These are phyloP conservation scores for Myodes glareolus DNA, from an alignment of 2,113 vertebrate species.

Conservation along the genomic window DNA sequence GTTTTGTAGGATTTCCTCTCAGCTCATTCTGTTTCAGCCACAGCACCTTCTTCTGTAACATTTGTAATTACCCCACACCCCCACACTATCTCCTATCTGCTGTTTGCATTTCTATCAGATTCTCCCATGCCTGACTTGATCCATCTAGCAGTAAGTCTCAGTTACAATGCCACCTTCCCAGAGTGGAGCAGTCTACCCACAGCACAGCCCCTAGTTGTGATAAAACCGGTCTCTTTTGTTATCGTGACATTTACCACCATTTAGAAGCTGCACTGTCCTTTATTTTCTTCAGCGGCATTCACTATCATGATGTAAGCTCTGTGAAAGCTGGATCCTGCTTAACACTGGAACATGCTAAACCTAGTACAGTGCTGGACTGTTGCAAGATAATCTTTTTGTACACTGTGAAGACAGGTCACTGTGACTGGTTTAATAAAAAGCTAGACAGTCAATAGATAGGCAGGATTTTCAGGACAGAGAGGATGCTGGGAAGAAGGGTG, in stretches of 20 bases:
- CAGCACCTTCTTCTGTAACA: background rate
- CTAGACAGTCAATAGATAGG: no score
- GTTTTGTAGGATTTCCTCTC: background rate
- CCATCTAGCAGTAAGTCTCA: background rate
- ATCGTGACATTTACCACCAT: background rate
- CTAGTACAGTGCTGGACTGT: background rate
- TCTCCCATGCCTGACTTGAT: background rate
- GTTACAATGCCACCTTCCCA: background rate
- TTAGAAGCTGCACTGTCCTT: background rate
- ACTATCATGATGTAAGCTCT: background rate
- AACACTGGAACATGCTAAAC: background rate
- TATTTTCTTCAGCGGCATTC: background rate
- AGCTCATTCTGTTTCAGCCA: background rate
- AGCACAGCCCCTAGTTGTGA: background rate
- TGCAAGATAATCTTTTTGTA: no score
- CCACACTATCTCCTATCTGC: background rate
- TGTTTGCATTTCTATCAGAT: conserved; percentile 1
- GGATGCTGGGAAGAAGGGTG: no score
- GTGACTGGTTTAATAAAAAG: no score
- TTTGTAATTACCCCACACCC: background rate
- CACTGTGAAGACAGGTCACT: no score
- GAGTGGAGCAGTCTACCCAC: background rate
- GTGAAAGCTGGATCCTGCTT: background rate
- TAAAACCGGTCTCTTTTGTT: background rate
- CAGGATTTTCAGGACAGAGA: no score